Percentiles rank a stretch among this genome's conserved stretches.
phyloP scores from a whole-genome alignment of 2,113 vertebrate genomes.

The Pantherophis guttatus region DNA sequence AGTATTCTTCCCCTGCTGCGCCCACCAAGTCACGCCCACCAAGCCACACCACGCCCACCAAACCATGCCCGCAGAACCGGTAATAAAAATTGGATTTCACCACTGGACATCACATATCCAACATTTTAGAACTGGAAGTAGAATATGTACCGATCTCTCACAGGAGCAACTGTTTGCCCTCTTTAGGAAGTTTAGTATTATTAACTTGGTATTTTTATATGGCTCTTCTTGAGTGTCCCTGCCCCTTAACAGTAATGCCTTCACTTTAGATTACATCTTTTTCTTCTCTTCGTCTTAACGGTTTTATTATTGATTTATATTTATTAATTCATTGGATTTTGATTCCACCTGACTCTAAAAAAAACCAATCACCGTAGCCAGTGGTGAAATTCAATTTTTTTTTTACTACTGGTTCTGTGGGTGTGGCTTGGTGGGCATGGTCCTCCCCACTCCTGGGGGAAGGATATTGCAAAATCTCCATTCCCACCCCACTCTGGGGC shows the following conservation, averaged over 20 bases:
- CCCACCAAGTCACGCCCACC: too few species aligned
- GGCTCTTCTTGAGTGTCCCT: conserved; percentile 15
- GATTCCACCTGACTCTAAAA: neutral
- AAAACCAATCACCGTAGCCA: neutral
- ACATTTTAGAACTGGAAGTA: conserved; percentile 17
- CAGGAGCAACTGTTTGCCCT: conserved; percentile 5
- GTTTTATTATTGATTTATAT: neutral
- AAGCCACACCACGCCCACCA: too few species aligned
- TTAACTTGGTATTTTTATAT: conserved; percentile 7
- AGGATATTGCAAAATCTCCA: too few species aligned
- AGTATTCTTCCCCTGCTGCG: too few species aligned
- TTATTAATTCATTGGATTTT: too few species aligned
- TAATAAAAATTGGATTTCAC: too few species aligned
- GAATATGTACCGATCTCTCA: conserved; percentile 4
- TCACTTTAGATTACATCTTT: conserved; percentile 16
- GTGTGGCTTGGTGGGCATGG: too few species aligned
- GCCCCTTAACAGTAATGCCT: neutral
- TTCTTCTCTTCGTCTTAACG: neutral
- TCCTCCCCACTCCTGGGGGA: too few species aligned
- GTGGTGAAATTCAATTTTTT: too few species aligned
- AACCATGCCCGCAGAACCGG: too few species aligned
- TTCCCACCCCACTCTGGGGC: too few species aligned
- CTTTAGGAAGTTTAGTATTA: conserved; percentile 5
- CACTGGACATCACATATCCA: conserved; percentile 5
- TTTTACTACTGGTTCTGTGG: too few species aligned